These are phyloP conservation scores for Micronisus gabar DNA, from an alignment of 2,113 vertebrate genomes.

Conservation along the genomic window DNA sequence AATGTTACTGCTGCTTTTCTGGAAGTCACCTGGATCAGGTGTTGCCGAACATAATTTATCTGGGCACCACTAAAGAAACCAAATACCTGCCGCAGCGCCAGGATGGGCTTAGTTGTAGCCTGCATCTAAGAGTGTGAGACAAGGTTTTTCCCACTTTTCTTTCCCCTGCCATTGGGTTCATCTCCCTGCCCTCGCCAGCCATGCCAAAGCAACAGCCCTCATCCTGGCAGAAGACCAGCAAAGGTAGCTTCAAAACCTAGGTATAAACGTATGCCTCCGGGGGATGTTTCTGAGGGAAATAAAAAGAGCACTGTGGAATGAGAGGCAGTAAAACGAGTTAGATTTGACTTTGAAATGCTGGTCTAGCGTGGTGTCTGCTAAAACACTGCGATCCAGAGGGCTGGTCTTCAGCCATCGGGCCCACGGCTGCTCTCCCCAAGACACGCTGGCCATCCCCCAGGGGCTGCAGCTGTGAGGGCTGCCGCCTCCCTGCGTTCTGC, in stretches of 20 bases:
- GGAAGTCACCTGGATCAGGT: accelerated
- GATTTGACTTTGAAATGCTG: not conserved
- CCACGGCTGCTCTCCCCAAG: accelerated
- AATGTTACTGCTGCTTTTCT: not conserved
- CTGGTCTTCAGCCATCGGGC: not conserved
- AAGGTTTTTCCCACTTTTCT: not conserved
- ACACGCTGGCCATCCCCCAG: accelerated
- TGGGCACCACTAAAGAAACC: not conserved
- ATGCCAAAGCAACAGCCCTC: not conserved
- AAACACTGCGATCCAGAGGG: not conserved
- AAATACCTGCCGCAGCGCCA: not conserved
- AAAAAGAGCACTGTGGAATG: not conserved
- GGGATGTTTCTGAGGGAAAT: not conserved
- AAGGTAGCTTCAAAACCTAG: not conserved
- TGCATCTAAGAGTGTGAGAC: accelerated
- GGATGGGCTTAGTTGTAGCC: not conserved
- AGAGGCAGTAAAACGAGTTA: not conserved
- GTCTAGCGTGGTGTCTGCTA: not conserved
- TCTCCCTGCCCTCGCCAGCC: not conserved
- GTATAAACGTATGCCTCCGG: accelerated
- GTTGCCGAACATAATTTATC: not conserved
- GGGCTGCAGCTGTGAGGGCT: not conserved
- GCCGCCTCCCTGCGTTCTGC: accelerated
- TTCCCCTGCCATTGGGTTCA: accelerated
- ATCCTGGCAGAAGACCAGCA: not conserved